Conservation (phyloP, 2,113 vertebrate genomes). For the Misgurnus anguillicaudatus region DNA sequence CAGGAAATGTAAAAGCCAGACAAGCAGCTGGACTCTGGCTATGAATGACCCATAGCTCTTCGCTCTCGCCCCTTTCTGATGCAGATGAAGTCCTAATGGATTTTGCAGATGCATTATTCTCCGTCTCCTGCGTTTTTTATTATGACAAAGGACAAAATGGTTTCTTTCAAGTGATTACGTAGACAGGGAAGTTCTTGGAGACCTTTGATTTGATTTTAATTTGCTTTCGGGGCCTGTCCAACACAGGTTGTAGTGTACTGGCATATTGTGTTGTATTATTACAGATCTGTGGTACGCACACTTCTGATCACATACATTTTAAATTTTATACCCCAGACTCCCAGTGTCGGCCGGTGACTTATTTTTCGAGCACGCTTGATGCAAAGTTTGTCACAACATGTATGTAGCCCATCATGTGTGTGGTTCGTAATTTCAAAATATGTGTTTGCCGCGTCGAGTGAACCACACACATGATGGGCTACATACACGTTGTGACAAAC, state of each 20-base stretch:
- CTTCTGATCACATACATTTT: neutral
- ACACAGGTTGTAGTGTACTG: too few species aligned
- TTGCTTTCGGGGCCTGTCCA: conserved; percentile 7
- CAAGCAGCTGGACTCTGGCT: conserved; percentile 13
- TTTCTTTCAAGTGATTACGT: neutral
- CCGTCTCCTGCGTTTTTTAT: neutral
- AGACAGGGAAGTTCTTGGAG: neutral
- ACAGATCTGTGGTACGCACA: neutral
- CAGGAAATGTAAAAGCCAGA: neutral
- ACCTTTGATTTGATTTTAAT: conserved; percentile 12
- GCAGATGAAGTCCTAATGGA: conserved; percentile 43
- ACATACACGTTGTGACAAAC: too few species aligned
- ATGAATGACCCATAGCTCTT: conserved; percentile 21
- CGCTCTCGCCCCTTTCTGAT: conserved; percentile 10
- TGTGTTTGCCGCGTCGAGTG: too few species aligned
- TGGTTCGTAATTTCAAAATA: too few species aligned
- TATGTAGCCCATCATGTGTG: too few species aligned
- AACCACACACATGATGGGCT: too few species aligned
- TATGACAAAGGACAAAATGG: conserved; percentile 23
- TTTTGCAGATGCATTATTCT: conserved; percentile 33
- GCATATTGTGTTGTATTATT: neutral
- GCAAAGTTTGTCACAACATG: too few species aligned
- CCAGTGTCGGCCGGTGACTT: too few species aligned
- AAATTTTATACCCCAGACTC: neutral
- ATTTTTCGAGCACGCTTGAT: too few species aligned